Percentiles rank a stretch among this genome's conserved stretches.
Evolutionary conservation across 2,888 invertebrate species (phyloP).

Genomic region (Pheosia tremula): DNA sequence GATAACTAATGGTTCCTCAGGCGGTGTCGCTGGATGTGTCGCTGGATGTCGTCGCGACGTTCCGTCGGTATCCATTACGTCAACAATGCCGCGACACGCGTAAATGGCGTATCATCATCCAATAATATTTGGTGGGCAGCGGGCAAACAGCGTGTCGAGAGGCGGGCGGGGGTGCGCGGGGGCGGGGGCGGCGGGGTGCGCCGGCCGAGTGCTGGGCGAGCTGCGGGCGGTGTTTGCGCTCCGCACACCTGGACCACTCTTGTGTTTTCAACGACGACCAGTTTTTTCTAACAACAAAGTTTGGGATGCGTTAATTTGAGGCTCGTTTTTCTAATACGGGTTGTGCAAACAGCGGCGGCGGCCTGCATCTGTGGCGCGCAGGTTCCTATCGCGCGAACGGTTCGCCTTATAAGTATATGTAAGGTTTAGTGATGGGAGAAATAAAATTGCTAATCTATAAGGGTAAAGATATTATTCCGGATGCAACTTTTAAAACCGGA

Average conservation of each 20-base stretch:
- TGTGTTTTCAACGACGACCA: constrained; percentile 61
- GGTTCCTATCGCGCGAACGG: not conserved
- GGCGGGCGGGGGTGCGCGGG: not conserved
- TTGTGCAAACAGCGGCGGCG: constrained; percentile 48
- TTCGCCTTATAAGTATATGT: too few species aligned
- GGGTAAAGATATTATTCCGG: too few species aligned
- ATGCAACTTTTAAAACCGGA: too few species aligned
- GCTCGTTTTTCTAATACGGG: constrained; percentile 60
- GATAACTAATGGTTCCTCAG: not conserved
- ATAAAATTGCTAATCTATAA: too few species aligned
- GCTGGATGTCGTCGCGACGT: not conserved
- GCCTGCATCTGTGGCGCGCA: constrained; percentile 3
- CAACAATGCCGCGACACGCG: constrained; percentile 51
- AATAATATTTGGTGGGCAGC: constrained; percentile 63
- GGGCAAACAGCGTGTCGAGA: constrained; percentile 24
- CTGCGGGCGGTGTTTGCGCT: constrained; percentile 47
- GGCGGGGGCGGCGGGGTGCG: not conserved
- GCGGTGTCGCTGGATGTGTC: not conserved
- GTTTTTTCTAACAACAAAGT: constrained; percentile 54
- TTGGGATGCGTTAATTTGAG: constrained; percentile 65
- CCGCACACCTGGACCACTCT: constrained; percentile 52
- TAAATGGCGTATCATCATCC: constrained; percentile 70
- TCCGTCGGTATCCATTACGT: constrained; percentile 40
- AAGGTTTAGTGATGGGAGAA: too few species aligned
- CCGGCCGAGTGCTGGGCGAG: constrained; percentile 48